Conservation (phyloP, 64 coral and sea anemone species). For the Catalaphyllia jardinei region DNA sequence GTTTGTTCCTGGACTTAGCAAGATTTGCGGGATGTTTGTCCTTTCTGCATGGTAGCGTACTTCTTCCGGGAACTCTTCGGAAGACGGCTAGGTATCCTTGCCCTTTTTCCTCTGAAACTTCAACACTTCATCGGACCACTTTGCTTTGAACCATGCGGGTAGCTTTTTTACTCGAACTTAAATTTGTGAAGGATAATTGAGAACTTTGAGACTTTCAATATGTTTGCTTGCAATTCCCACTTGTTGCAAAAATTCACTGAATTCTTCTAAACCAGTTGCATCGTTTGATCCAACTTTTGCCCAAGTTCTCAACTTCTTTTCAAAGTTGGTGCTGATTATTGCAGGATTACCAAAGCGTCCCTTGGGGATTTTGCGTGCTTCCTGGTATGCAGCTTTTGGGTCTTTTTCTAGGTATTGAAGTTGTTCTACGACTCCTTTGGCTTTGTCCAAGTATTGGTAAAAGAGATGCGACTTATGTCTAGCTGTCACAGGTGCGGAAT, state of each 20-base stretch:
- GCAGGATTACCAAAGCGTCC: slow-evolving; percentile 54
- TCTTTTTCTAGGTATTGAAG: slow-evolving; percentile 57
- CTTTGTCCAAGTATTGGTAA: slow-evolving; percentile 71
- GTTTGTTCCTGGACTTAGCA: background rate
- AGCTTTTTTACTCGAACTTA: slow-evolving; percentile 62
- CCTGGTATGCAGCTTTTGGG: slow-evolving; percentile 52
- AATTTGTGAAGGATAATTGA: slow-evolving; percentile 66
- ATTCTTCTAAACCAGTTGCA: slow-evolving; percentile 49
- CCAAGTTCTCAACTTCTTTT: slow-evolving; percentile 31
- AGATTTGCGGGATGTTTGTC: slow-evolving; percentile 50
- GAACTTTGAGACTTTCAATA: slow-evolving; percentile 52
- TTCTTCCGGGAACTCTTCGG: slow-evolving; percentile 44
- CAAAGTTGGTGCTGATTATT: slow-evolving; percentile 58
- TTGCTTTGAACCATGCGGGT: slow-evolving; percentile 59
- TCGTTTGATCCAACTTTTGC: slow-evolving; percentile 47
- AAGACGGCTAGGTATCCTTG: slow-evolving; percentile 50
- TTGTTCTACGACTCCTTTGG: slow-evolving; percentile 52
- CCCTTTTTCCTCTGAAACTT: slow-evolving; percentile 45
- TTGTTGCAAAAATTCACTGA: slow-evolving; percentile 65
- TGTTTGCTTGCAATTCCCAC: slow-evolving; percentile 52
- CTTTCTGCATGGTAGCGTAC: slow-evolving; percentile 64
- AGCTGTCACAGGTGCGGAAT: slow-evolving; percentile 51
- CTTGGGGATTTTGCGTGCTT: slow-evolving; percentile 56
- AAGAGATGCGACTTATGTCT: slow-evolving; percentile 66
- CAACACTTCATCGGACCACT: slow-evolving; percentile 68